Percentiles rank a stretch among this genome's conserved stretches.
These are phyloP conservation scores for Manis pentadactyla DNA, from an alignment of 2,797 vertebrate genomes.

Conservation along the genomic window DNA sequence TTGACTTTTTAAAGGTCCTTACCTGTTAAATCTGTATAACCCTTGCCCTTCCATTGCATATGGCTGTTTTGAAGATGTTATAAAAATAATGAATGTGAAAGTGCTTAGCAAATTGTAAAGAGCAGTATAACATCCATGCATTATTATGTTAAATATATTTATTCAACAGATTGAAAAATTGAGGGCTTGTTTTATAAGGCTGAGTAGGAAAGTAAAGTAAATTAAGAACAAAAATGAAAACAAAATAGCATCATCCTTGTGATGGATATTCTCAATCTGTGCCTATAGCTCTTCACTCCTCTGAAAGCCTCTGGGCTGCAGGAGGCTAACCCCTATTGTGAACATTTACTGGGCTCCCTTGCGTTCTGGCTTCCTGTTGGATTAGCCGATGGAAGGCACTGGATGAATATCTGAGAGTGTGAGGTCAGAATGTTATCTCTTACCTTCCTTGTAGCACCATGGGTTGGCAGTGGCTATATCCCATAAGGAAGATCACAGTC, in stretches of 20 bases:
- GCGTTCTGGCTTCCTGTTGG: background rate
- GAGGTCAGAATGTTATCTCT: background rate
- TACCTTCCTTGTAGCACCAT: background rate
- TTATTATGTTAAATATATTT: background rate
- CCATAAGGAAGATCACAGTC: background rate
- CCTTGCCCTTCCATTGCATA: background rate
- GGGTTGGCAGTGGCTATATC: background rate
- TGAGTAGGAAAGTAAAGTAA: background rate
- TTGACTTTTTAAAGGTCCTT: background rate
- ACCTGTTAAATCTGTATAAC: background rate
- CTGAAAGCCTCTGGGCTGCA: background rate
- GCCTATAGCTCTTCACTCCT: background rate
- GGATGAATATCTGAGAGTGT: background rate
- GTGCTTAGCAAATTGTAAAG: background rate
- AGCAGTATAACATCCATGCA: background rate
- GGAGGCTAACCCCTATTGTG: background rate
- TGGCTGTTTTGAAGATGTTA: background rate
- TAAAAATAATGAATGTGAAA: background rate
- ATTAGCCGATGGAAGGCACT: background rate
- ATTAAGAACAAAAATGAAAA: background rate
- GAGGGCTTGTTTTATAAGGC: background rate
- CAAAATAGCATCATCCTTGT: background rate
- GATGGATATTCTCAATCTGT: background rate
- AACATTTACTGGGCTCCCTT: background rate
- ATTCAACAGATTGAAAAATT: constrained; percentile 17